phyloP scores from a whole-genome alignment of 2,888 invertebrate genomes.

The Amiota communis region DNA sequence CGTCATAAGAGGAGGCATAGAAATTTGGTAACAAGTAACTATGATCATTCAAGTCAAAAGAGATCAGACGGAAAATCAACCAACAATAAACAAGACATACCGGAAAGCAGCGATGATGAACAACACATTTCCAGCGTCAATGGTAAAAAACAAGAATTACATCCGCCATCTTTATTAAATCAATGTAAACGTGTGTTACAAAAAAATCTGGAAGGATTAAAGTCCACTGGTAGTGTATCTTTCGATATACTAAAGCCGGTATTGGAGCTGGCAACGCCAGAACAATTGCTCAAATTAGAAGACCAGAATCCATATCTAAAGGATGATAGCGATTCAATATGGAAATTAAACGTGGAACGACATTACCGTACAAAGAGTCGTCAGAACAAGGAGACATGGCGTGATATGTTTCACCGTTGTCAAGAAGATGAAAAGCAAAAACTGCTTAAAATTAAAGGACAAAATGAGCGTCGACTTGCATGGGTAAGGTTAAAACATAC shows the following conservation, averaged over 20 bases:
- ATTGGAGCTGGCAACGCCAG: conserved; percentile 86
- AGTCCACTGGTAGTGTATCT: conserved; percentile 95
- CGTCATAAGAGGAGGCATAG: too few species aligned
- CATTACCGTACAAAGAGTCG: conserved; percentile 83
- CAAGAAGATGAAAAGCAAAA: conserved; percentile 88
- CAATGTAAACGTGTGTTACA: conserved; percentile 93
- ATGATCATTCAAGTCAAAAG: too few species aligned
- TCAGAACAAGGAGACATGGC: conserved; percentile 90
- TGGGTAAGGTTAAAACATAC: too few species aligned
- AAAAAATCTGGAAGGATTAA: conserved; percentile 92
- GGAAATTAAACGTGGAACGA: conserved; percentile 88
- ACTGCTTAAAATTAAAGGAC: conserved; percentile 84
- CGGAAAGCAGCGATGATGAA: conserved; percentile 15
- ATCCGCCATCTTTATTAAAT: conserved; percentile 84
- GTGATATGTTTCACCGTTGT: conserved; percentile 91
- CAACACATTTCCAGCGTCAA: conserved; percentile 81
- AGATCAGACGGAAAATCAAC: too few species aligned
- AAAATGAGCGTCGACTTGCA: too few species aligned
- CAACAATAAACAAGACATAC: too few species aligned
- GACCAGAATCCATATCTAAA: conserved; percentile 92
- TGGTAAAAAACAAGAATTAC: conserved; percentile 74
- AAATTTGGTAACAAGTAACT: too few species aligned
- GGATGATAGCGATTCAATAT: conserved; percentile 91
- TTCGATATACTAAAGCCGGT: conserved; percentile 91
- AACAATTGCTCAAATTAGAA: conserved; percentile 88